phyloP scores from a whole-genome alignment of 2,797 vertebrate species.

The Corythornis leucogaster region DNA sequence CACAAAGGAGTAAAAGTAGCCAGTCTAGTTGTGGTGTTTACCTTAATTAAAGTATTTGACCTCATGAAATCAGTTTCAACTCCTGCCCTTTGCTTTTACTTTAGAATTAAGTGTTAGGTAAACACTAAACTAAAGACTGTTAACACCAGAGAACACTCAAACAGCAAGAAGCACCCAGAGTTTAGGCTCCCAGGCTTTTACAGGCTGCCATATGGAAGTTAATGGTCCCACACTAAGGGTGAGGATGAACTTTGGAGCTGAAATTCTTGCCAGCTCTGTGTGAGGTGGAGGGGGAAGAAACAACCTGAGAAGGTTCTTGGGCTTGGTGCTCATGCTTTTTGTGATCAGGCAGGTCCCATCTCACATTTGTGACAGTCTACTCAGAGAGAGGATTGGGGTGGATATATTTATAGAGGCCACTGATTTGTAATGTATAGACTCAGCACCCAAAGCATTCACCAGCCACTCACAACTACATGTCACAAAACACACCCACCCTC shows the following conservation, averaged over 20 bases:
- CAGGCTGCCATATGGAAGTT: background rate
- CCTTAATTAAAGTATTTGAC: constrained; percentile 40
- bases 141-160: background rate
- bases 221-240: background rate
- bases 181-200: background rate
- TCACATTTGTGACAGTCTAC: background rate
- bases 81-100: constrained; percentile 30
- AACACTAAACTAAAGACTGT: background rate
- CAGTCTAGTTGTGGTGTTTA: constrained; percentile 39
- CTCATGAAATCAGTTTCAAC: constrained; percentile 47
- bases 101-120: constrained; percentile 14
- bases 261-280: background rate
- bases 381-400: background rate
- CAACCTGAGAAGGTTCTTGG: background rate
- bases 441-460: background rate
- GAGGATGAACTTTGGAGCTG: background rate
- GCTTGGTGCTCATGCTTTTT: background rate
- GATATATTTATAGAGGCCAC: background rate
- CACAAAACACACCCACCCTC: background rate
- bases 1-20: constrained; percentile 24
- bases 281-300: background rate
- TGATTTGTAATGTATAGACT: constrained; percentile 24
- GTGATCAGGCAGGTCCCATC: background rate
- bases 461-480: background rate
- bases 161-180: background rate